Percentiles rank a stretch among this genome's conserved stretches.
Evolutionary conservation across 1,140 invertebrate genomes (phyloP).

Genomic region (Melitaea cinxia): DNA sequence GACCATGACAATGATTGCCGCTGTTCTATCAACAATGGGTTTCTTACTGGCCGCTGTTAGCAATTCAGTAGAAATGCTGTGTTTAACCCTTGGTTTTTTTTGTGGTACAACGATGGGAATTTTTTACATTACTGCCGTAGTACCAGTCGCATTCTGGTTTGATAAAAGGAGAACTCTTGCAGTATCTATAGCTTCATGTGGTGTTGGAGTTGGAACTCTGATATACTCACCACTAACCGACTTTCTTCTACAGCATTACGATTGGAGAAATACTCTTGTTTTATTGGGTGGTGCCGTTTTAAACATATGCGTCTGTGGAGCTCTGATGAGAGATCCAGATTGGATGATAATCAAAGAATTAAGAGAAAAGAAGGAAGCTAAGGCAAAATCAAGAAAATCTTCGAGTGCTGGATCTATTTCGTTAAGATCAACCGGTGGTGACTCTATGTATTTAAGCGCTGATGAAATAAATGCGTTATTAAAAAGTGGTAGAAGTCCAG

Average conservation of each 20-base stretch:
- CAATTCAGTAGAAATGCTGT: slow-evolving; percentile 88
- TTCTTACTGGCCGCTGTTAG: slow-evolving; percentile 88
- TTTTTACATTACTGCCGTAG: slow-evolving; percentile 93
- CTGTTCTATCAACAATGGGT: slow-evolving; percentile 87
- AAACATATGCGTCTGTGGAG: slow-evolving; percentile 93
- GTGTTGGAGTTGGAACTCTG: slow-evolving; percentile 83
- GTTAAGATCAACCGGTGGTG: slow-evolving; percentile 61
- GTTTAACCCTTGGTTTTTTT: slow-evolving; percentile 92
- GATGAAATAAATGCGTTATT: slow-evolving; percentile 65
- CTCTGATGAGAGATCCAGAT: slow-evolving; percentile 92
- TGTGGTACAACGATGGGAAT: slow-evolving; percentile 92
- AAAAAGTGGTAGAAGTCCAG: slow-evolving; percentile 67
- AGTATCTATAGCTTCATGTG: slow-evolving; percentile 82
- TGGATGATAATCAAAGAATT: slow-evolving; percentile 82
- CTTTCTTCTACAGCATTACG: slow-evolving; percentile 86
- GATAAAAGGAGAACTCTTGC: slow-evolving; percentile 94
- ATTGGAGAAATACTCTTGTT: slow-evolving; percentile 91
- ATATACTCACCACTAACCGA: slow-evolving; percentile 90
- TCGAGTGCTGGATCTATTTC: slow-evolving; percentile 63
- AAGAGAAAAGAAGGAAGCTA: slow-evolving; percentile 53
- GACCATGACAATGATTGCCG: slow-evolving; percentile 90
- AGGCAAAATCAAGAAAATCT: slow-evolving; percentile 54
- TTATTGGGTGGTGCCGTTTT: slow-evolving; percentile 91
- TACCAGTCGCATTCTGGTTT: slow-evolving; percentile 97
- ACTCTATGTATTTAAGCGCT: slow-evolving; percentile 58